These are phyloP conservation scores for Spheniscus humboldti DNA, from an alignment of 2,797 vertebrate genomes.

Conservation along the genomic window DNA sequence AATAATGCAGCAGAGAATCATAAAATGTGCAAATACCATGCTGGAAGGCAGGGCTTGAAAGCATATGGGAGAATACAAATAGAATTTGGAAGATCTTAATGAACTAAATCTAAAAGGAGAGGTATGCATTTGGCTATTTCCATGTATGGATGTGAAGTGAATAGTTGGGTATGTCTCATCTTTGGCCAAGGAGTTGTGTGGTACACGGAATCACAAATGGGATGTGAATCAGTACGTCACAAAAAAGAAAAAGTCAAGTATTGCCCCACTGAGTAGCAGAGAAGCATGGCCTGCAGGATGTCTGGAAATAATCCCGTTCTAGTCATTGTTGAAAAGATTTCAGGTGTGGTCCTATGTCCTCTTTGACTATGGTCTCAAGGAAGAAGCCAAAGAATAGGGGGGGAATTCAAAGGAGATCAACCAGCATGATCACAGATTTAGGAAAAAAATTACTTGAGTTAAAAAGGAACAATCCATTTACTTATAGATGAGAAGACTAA, in stretches of 20 bases:
- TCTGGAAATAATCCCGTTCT: background rate
- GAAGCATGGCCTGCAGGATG: background rate
- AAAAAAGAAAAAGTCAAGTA: too few species aligned
- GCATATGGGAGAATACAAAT: background rate
- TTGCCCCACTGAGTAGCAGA: background rate
- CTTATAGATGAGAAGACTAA: background rate
- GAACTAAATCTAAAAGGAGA: background rate
- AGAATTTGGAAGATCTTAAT: background rate
- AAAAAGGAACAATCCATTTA: background rate
- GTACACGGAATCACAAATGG: accelerated
- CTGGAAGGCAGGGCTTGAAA: background rate
- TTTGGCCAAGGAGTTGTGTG: background rate
- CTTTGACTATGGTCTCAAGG: background rate
- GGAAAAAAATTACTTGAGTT: background rate
- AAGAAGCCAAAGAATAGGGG: background rate
- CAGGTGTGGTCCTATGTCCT: background rate
- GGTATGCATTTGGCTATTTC: background rate
- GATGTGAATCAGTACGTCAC: background rate
- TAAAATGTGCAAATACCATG: background rate
- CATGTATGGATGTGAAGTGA: background rate
- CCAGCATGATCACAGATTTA: background rate
- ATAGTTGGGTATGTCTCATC: background rate
- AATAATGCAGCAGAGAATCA: background rate
- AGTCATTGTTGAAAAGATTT: background rate
- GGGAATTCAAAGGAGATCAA: background rate